Evolutionary conservation across 2,113 vertebrate species (phyloP).

Genomic region (Probosciger aterrimus): DNA sequence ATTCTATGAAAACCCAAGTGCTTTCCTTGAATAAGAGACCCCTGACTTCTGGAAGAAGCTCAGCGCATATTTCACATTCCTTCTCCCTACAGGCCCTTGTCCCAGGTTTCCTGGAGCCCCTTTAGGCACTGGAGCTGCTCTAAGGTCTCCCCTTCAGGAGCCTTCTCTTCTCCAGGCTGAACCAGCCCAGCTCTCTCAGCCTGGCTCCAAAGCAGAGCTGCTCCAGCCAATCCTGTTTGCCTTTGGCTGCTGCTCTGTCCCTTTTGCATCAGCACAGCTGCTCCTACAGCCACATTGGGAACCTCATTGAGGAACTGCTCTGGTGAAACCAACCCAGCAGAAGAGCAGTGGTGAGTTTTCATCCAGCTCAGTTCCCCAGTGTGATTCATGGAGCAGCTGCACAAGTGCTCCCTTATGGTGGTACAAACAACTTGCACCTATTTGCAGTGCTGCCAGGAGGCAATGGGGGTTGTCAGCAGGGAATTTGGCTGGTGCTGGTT

Average conservation of each 20-base stretch:
- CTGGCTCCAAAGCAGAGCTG: not conserved
- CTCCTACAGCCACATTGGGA: not conserved
- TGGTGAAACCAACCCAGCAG: not conserved
- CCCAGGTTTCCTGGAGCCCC: not conserved
- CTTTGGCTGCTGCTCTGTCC: rapidly evolving
- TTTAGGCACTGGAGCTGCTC: not conserved
- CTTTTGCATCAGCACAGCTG: not conserved
- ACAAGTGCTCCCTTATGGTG: not conserved
- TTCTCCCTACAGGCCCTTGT: not conserved
- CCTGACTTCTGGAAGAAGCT: not conserved
- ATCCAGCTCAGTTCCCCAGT: not conserved
- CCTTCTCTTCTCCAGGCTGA: not conserved
- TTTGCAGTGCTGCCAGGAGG: not conserved
- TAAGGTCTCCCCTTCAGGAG: not conserved
- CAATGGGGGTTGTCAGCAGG: not conserved
- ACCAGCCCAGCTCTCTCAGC: not conserved
- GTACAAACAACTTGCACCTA: not conserved
- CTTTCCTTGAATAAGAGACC: not conserved
- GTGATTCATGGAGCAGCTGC: not conserved
- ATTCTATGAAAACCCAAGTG: not conserved
- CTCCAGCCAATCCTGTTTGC: not conserved
- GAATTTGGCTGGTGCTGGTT: not conserved
- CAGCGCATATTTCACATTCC: not conserved
- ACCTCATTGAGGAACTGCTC: not conserved
- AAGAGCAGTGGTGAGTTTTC: not conserved